Evolutionary conservation across 23 tunicate genomes (phyloP), one percentile per base, ranked within the genome.

Genomic region (Ascidia mentula): DNA sequence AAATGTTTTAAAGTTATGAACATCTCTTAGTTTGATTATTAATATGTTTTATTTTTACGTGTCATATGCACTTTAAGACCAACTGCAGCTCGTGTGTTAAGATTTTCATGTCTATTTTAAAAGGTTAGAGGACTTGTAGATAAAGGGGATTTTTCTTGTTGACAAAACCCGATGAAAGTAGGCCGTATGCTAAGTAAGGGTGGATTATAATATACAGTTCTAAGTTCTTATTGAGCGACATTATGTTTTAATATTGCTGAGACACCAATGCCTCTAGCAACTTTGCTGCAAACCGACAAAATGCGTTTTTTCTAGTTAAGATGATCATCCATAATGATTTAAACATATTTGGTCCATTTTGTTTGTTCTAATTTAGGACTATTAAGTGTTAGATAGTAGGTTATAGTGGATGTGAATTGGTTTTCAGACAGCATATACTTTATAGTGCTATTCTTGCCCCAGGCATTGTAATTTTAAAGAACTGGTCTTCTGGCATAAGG

Each of bases 371-470:
- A 28, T 71, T 28, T 36, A n/a, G 30, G 38, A 71, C 13, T 17
- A 71, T 71, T 71, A 31, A 71, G n/a, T 71, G n/a, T 26, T 36
- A 71, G 31, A 26, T 71, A n/a, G 75, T 18, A 71, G n/a, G 75
- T 31, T 34, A 28, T 26, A 18, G n/a, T 31, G 30, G 30, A 28
- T 34, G 75, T 34, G 38, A 71, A 31, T 34, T 36, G 75, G 39
- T 71, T 71, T 71, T n/a, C n/a, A 71, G 31, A 34, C 30, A 71
- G 30, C 75, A 71, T 71, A 31, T 71, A 71, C 38, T 36, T 71
- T 34, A 36, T 34, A 28, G 30, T 71, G 32, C 39, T 31, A 36
- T n/a, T n/a, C n/a, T n/a, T n/a, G n/a, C n/a, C n/a, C n/a, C n/a
- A n/a, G n/a, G n/a, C n/a, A n/a, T n/a, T n/a, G n/a, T n/a, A n/a